These are phyloP conservation scores for Riparia riparia DNA, from an alignment of 2,113 vertebrate genomes.

Conservation along the genomic window DNA sequence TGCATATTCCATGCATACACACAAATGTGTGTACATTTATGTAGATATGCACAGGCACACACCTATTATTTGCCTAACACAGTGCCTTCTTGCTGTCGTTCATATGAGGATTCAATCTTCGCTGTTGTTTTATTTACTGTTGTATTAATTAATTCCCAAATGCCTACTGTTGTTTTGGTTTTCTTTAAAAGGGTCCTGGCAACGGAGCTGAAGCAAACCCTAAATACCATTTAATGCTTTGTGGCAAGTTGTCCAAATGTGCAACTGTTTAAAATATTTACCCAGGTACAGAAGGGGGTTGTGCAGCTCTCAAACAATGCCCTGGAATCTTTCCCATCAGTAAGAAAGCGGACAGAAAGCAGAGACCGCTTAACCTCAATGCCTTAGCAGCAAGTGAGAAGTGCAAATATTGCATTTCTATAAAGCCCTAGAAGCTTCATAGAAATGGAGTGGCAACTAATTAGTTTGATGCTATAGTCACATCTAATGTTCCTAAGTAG, in stretches of 20 bases:
- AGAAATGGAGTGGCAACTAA: slow-evolving; percentile 68
- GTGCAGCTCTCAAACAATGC: slow-evolving; percentile 8
- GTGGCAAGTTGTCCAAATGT: slow-evolving; percentile 62
- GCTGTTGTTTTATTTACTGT: background rate
- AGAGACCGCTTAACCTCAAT: slow-evolving; percentile 51
- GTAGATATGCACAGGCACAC: background rate
- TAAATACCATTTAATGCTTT: slow-evolving; percentile 54
- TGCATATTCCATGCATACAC: background rate
- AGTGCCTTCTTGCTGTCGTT: background rate
- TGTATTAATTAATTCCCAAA: slow-evolving; percentile 30
- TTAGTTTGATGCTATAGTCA: slow-evolving; percentile 69
- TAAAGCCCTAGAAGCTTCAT: slow-evolving; percentile 47
- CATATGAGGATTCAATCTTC: background rate
- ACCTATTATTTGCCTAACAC: background rate
- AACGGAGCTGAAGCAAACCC: slow-evolving; percentile 39
- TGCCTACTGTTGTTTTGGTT: slow-evolving; percentile 26
- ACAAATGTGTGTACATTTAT: no score
- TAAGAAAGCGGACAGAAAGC: slow-evolving; percentile 38
- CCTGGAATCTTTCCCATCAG: slow-evolving; percentile 46
- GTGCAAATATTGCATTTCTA: slow-evolving; percentile 51
- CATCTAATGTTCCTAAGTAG: slow-evolving; percentile 66
- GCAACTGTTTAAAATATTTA: slow-evolving; percentile 60
- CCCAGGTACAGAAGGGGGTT: slow-evolving; percentile 55
- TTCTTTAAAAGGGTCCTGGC: slow-evolving; percentile 36
- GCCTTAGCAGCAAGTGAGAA: slow-evolving; percentile 56